Conservation (phyloP, 2,888 invertebrate species). For the Tridacna gigas region DNA sequence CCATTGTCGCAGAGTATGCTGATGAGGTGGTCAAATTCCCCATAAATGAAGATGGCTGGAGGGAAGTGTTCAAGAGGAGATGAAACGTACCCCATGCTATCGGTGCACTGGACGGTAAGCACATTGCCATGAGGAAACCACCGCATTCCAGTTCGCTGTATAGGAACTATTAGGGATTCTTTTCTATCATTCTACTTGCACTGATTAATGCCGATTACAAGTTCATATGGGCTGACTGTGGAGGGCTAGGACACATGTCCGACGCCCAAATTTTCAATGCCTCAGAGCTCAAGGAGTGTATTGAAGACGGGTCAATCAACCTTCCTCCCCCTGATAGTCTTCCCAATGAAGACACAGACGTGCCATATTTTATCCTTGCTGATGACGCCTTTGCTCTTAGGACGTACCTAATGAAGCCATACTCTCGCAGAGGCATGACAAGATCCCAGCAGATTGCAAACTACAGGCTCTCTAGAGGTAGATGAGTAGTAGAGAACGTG, state of each 20-base stretch:
- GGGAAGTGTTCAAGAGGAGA: constrained; percentile 1
- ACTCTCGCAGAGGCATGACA: no score
- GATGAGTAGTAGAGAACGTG: no score
- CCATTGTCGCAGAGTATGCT: not conserved
- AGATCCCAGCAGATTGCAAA: no score
- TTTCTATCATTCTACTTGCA: not conserved
- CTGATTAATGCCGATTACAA: not conserved
- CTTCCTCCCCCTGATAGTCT: not conserved
- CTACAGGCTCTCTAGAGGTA: no score
- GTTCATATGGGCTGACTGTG: not conserved
- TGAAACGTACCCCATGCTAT: not conserved
- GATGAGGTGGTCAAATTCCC: not conserved
- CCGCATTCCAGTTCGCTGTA: not conserved
- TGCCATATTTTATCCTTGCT: not conserved
- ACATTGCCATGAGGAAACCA: not conserved
- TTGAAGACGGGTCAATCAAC: not conserved
- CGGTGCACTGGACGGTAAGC: not conserved
- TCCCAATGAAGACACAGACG: not conserved
- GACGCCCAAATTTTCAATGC: not conserved
- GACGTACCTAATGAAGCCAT: no score
- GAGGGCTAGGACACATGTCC: not conserved
- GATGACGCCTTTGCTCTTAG: not conserved
- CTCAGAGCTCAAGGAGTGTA: not conserved
- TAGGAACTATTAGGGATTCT: not conserved
- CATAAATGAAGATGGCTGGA: not conserved